These are phyloP conservation scores for Dipodomys ordii DNA, from an alignment of 2,113 vertebrate genomes.

Conservation along the genomic window DNA sequence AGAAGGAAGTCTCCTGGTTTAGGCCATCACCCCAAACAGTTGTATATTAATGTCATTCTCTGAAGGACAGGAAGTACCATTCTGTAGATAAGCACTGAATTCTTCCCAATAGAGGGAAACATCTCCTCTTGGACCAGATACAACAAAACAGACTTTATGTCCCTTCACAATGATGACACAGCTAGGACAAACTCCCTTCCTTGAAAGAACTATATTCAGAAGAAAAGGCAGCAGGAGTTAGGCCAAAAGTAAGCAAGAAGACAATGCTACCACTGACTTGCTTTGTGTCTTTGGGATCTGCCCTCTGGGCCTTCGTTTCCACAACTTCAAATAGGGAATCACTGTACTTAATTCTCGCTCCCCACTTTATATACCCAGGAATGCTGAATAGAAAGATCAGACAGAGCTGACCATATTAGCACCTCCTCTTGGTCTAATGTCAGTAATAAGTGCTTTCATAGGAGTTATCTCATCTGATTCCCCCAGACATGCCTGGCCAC, in stretches of 20 bases:
- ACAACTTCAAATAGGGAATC: not conserved
- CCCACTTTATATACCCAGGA: not conserved
- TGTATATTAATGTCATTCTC: not conserved
- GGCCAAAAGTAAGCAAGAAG: too few relatives aligned
- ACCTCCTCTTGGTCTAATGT: not conserved
- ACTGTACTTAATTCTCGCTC: not conserved
- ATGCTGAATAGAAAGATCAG: not conserved
- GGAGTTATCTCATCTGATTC: not conserved
- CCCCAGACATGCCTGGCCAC: not conserved
- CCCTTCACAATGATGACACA: not conserved
- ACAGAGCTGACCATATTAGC: not conserved
- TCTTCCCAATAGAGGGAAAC: rapidly evolving
- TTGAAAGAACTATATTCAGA: too few relatives aligned
- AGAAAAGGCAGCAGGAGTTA: too few relatives aligned
- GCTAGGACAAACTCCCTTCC: too few relatives aligned
- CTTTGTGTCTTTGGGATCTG: too few relatives aligned
- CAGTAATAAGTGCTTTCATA: not conserved
- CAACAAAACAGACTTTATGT: rapidly evolving
- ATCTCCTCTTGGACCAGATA: not conserved
- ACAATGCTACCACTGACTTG: too few relatives aligned
- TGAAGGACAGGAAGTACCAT: not conserved
- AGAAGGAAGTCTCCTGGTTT: constrained; percentile 34
- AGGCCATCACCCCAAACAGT: not conserved
- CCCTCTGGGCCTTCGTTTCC: not conserved
- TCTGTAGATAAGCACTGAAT: not conserved